Percentiles rank a stretch among this genome's conserved stretches.
These are phyloP conservation scores for Monopis laevigella DNA, from an alignment of 2,888 invertebrate species.

Conservation along the genomic window DNA sequence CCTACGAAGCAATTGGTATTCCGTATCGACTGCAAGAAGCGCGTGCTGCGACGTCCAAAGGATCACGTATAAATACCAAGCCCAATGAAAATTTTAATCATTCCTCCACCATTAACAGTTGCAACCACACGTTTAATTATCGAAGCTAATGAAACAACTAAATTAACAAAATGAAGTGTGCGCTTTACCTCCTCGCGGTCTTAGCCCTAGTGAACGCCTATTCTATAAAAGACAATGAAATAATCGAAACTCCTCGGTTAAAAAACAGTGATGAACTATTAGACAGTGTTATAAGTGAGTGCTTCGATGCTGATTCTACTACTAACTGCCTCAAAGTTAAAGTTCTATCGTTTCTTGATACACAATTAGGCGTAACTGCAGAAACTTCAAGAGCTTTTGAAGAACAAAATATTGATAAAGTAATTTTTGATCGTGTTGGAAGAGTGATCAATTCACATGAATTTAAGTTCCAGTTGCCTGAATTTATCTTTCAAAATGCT, in stretches of 20 bases:
- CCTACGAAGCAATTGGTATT: slow-evolving; percentile 31
- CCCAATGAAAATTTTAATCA: slow-evolving; percentile 70
- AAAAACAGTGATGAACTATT: slow-evolving; percentile 75
- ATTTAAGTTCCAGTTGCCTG: slow-evolving; percentile 76
- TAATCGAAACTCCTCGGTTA: slow-evolving; percentile 62
- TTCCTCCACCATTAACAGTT: slow-evolving; percentile 61
- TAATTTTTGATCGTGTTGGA: slow-evolving; percentile 76
- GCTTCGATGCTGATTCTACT: slow-evolving; percentile 73
- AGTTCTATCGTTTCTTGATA: slow-evolving; percentile 80
- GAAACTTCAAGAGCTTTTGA: slow-evolving; percentile 70
- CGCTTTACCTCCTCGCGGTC: slow-evolving; percentile 61
- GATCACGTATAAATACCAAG: slow-evolving; percentile 73
- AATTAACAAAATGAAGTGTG: slow-evolving; percentile 53
- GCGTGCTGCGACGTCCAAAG: slow-evolving; percentile 65
- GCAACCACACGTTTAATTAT: slow-evolving; percentile 56
- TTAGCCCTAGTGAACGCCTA: slow-evolving; percentile 54
- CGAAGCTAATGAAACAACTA: slow-evolving; percentile 38
- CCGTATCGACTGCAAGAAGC: slow-evolving; percentile 36
- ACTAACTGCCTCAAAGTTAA: slow-evolving; percentile 79
- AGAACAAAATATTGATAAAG: slow-evolving; percentile 74
- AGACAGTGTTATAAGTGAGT: slow-evolving; percentile 76
- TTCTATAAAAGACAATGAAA: slow-evolving; percentile 66
- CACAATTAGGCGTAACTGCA: slow-evolving; percentile 69
- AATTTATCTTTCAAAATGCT: slow-evolving; percentile 74
- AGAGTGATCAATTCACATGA: slow-evolving; percentile 79